Evolutionary conservation across 2,797 vertebrate species (phyloP).

Genomic region (Semotilus atromaculatus): DNA sequence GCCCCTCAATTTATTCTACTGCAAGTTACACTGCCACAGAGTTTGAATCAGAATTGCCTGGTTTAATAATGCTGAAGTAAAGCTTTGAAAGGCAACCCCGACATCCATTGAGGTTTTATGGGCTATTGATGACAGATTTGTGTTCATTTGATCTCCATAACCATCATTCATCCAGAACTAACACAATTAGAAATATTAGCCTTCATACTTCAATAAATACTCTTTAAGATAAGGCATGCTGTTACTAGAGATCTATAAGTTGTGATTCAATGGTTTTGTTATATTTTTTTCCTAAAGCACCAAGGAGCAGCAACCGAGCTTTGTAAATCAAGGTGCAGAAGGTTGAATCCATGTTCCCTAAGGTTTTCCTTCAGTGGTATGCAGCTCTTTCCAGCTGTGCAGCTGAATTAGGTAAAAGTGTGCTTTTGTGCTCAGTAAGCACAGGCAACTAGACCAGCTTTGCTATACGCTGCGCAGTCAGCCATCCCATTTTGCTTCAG

Average conservation of each 20-base stretch:
- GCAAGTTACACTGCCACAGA: background rate
- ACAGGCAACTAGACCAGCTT: conserved; percentile 43
- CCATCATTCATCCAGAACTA: conserved; percentile 39
- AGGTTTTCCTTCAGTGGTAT: conserved; percentile 81
- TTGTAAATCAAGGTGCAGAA: conserved; percentile 63
- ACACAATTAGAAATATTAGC: conserved; percentile 9
- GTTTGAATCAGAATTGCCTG: conserved; percentile 40
- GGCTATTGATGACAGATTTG: conserved; percentile 24
- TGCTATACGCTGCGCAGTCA: conserved; percentile 46
- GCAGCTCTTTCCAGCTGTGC: conserved; percentile 75
- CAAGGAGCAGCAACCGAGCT: conserved; percentile 68
- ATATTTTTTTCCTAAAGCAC: conserved; percentile 65
- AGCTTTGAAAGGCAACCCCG: conserved; percentile 36
- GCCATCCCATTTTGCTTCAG: conserved; percentile 49
- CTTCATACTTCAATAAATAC: background rate
- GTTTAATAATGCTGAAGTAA: conserved; percentile 1
- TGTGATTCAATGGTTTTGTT: conserved; percentile 55
- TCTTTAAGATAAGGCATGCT: conserved; percentile 12
- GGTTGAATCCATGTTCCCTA: conserved; percentile 77
- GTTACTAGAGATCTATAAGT: conserved; percentile 25
- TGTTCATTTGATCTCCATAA: conserved; percentile 43
- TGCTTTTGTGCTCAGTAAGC: conserved; percentile 41
- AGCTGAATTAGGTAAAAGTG: conserved; percentile 76
- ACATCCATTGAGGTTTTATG: conserved; percentile 34
- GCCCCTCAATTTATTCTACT: background rate